Percentiles rank a stretch among this genome's conserved stretches.
Evolutionary conservation across 2,888 invertebrate genomes (phyloP).

Genomic region (Clitarchus hookeri): DNA sequence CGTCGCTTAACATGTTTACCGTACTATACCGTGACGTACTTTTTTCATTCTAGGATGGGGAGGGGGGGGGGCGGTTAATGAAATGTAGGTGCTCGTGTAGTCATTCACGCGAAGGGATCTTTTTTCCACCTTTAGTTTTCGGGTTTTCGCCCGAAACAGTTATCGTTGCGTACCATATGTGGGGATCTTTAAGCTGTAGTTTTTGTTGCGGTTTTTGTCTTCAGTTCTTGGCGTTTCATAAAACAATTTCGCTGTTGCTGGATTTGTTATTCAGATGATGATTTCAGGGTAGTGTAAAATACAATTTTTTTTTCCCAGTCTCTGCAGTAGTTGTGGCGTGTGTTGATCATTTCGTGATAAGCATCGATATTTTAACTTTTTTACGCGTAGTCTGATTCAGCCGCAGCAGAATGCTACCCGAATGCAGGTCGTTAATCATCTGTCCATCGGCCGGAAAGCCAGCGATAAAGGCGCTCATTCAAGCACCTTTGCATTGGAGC

Average conservation of each 20-base stretch:
- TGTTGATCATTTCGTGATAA: not conserved
- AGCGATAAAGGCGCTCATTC: not conserved
- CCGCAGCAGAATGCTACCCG: not conserved
- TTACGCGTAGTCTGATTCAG: not conserved
- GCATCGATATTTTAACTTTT: not conserved
- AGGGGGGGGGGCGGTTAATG: not conserved
- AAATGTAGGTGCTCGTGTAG: not conserved
- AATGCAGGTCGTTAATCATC: not conserved
- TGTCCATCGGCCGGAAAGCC: not conserved
- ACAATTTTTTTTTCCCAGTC: too few relatives aligned
- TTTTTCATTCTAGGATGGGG: not conserved
- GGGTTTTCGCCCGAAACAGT: too few relatives aligned
- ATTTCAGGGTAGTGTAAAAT: too few relatives aligned
- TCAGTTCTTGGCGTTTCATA: too few relatives aligned
- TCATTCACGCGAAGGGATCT: not conserved
- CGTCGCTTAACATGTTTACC: not conserved
- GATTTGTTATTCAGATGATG: not conserved
- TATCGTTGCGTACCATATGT: too few relatives aligned
- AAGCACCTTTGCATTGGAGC: not conserved
- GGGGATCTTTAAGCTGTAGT: too few relatives aligned
- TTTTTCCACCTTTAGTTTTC: not conserved
- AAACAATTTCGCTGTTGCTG: not conserved
- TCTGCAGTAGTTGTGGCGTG: too few relatives aligned
- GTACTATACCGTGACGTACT: not conserved
- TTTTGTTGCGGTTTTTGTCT: too few relatives aligned